Evolutionary conservation across 2,888 invertebrate species (phyloP).

Genomic region (Sminthurides aquaticus): DNA sequence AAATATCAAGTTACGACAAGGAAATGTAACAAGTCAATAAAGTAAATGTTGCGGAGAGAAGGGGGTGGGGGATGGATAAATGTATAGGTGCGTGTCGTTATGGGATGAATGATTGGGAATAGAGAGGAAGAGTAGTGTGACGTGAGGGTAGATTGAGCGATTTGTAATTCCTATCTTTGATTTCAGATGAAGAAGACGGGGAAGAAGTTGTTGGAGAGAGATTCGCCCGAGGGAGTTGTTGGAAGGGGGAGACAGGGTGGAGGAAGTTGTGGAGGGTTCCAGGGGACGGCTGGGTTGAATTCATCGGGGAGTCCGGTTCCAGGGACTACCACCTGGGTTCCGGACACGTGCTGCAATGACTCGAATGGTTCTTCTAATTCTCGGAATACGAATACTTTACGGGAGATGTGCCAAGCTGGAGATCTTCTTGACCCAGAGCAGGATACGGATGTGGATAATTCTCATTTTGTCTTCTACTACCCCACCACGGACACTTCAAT

Average conservation of each 20-base stretch:
- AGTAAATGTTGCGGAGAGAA: too few species aligned
- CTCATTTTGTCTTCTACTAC: slow-evolving; percentile 31
- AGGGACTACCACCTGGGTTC: slow-evolving; percentile 26
- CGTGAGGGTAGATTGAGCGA: too few species aligned
- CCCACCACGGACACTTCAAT: slow-evolving; percentile 17
- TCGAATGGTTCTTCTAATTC: slow-evolving; percentile 42
- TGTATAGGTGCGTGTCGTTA: too few species aligned
- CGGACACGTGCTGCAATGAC: slow-evolving; percentile 41
- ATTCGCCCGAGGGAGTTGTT: not conserved
- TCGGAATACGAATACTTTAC: slow-evolving; percentile 42
- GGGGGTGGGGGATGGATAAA: too few species aligned
- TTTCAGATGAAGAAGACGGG: not conserved
- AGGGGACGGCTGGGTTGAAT: not conserved
- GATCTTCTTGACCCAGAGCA: slow-evolving; percentile 31
- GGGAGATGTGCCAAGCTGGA: slow-evolving; percentile 24
- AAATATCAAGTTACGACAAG: too few species aligned
- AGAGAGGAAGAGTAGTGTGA: too few species aligned
- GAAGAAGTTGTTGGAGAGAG: not conserved
- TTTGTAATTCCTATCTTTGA: too few species aligned
- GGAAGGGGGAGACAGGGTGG: not conserved
- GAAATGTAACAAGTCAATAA: too few species aligned
- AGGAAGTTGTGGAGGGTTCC: not conserved
- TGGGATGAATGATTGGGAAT: too few species aligned
- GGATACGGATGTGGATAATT: slow-evolving; percentile 29
- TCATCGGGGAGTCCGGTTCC: not conserved